Evolutionary conservation across 1,140 invertebrate species (phyloP), one percentile per base, ranked within the genome.

Genomic region (Luehdorfia chinensis): DNA sequence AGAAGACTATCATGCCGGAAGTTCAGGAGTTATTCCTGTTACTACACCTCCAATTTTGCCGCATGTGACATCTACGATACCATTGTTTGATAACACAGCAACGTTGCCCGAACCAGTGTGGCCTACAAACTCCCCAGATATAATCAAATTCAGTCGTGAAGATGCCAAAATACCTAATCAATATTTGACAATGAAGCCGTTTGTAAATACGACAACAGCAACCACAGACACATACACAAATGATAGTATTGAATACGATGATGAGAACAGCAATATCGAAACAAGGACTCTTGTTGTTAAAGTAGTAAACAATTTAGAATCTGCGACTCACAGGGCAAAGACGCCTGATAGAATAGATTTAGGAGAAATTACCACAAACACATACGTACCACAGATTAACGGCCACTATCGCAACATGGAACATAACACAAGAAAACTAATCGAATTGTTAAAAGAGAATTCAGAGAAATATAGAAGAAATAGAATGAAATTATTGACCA

Each of bases 101-200:
- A 11, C 50, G 16, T 46, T 27, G 34, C 48, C 50, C 21, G 55
- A 64, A 43, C 19, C 11, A 11, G 4, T 36, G 4, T 57, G 47
- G 51, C 19, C 51, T 19, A 74, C 77, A 1, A 55, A 55, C 30
- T 37, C 70, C 9, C 69, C 77, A n/a, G 72, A 80, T 31, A 54
- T 85, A n/a, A 47, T 80, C 1, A 79, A 74, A 44, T 85, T 85
- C 45, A 78, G 70, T 36, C 65, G 62, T 5, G 74, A 75, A 66
- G 81, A 85, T 54, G 81, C 81, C 7, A 81, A 71, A 66, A 36
- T 84, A 9, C 75, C 81, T 8, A 64, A 74, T 19, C 62, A 76
- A 14, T 85, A 84, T 44, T 54, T 65, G 33, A 69, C 54, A 43
- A 31, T 57, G 31, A 41, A 9, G 27, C 54, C 49, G 47, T 45